Base-by-base conservation (phyloP, 2,888 invertebrate genomes). In the Dicranocentrus wangi region DNA sequence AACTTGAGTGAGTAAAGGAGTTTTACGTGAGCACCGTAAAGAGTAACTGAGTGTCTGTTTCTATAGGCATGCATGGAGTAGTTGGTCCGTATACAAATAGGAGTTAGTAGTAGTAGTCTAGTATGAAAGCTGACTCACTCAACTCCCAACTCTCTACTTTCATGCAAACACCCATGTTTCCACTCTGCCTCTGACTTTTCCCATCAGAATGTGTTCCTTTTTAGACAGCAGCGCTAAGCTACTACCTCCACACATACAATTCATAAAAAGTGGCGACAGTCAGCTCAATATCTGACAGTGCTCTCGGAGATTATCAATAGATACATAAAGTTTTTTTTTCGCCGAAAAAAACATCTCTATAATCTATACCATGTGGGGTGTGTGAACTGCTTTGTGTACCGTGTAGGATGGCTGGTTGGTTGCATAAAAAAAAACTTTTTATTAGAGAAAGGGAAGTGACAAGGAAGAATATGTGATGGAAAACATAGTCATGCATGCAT, bases 1-100 rank as follows among this genome's bases (percentile, higher is more conserved):
- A 58, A 66, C 65, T 68, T 80, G 68, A 80, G 66, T 66, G 78
- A 79, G 66, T 60, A 66, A 65, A 72, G 66, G 79, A 72, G 51
- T 80, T 73, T 68, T 73, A 73, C 80, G 80, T 80, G 73, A 80
- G 80, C 43, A 32, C 32, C 10, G 32, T 7, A 60, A 25, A 60
- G 42, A 71, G 17, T n/a, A 39, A 23, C 28, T 13, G 28, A 17
- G 10, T 32, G n/a, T n/a, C n/a, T n/a, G n/a, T n/a, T n/a, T n/a
- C n/a, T n/a, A n/a, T n/a, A n/a, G n/a, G n/a, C n/a, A n/a, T n/a
- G n/a, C n/a, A 28, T 32, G 23, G 32, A 69, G 19, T 5, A 51
- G 2, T 15, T 15, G 32, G 32, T 32, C 10, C 10, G 32, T 10
- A 3, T 7, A 32, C 32, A 32, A 3, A 32, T 32, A 32, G n/a